Evolutionary conservation across 1,140 invertebrate species (phyloP), one percentile per base, ranked within the genome.

Genomic region (Drosophila gunungcola): DNA sequence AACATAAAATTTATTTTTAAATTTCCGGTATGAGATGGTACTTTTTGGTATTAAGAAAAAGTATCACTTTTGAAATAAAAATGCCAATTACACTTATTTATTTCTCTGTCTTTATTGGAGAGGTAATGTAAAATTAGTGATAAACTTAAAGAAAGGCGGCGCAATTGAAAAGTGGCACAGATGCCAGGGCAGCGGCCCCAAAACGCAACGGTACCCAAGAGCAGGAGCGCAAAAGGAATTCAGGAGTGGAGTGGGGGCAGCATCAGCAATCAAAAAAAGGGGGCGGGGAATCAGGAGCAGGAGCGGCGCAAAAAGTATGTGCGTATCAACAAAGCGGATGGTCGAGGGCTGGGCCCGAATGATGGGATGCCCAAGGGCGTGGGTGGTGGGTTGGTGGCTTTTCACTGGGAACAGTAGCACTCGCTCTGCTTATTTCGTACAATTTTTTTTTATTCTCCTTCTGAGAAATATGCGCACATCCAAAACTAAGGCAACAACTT

Each of bases 151-250:
- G 83, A 88, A 88, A 73, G 88, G 82, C 77, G 75, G 83, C 83
- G 83, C 72, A 86, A 88, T 88, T 86, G 83, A 88, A 86, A 86
- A 86, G 70, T 86, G 55, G 83, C 83, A 86, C 83, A 86, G 72
- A 74, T 78, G 78, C 58, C 56, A 62, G 48, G 64, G 73, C 79
- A 68, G 45, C 46, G 70, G 61, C 73, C 73, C 16, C 56, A 70
- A 67, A 57, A 72, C 43, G 67, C 75, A 86, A 82, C 83, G 75
- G 84, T 79, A 86, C 48, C 64, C 32, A 25, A 68, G 43, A 42
- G 42, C 45, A 55, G 43, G 49, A 54, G 53, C 34, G 38, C 43
- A 45, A 57, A 57, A 46, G 29, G 49, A 73, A 38, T 46, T 11
- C 65, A 70, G 64, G 64, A 54, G 51, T 36, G 49, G 27, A 56